These are phyloP conservation scores for Empis stercorea DNA, from an alignment of 2,888 invertebrate genomes.

Conservation along the genomic window DNA sequence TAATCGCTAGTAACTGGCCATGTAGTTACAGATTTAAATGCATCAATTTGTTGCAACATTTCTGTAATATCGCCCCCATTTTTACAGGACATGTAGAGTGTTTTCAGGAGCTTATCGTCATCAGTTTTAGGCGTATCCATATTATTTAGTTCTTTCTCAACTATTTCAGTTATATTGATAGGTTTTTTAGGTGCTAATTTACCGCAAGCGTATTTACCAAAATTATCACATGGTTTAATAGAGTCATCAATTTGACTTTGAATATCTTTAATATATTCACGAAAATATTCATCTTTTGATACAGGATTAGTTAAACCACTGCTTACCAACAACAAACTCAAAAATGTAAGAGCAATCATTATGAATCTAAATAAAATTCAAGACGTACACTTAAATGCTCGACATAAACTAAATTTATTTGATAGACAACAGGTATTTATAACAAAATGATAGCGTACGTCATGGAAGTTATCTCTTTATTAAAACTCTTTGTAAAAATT, in stretches of 20 bases:
- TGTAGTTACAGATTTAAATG: not conserved
- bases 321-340: too few relatives aligned
- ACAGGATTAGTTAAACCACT: too few relatives aligned
- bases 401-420: too few relatives aligned
- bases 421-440: too few relatives aligned
- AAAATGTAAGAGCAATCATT: too few relatives aligned
- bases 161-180: too few relatives aligned
- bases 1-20: not conserved
- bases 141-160: too few relatives aligned
- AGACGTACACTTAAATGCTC: too few relatives aligned
- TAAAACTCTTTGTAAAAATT: too few relatives aligned
- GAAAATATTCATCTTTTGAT: not conserved
- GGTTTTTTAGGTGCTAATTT: not conserved
- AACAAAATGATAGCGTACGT: too few relatives aligned
- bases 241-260: not conserved
- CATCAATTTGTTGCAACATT: not conserved
- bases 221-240: not conserved
- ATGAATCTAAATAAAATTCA: too few relatives aligned
- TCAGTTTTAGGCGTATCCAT: not conserved
- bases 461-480: too few relatives aligned
- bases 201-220: not conserved
- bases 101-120: not conserved
- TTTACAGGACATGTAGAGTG: not conserved
- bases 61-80: not conserved
- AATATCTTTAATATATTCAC: not conserved